Percentiles rank a stretch among this genome's conserved stretches.
Conservation (phyloP, 2,888 invertebrate genomes). For the Brachypalpus laphriformis region DNA sequence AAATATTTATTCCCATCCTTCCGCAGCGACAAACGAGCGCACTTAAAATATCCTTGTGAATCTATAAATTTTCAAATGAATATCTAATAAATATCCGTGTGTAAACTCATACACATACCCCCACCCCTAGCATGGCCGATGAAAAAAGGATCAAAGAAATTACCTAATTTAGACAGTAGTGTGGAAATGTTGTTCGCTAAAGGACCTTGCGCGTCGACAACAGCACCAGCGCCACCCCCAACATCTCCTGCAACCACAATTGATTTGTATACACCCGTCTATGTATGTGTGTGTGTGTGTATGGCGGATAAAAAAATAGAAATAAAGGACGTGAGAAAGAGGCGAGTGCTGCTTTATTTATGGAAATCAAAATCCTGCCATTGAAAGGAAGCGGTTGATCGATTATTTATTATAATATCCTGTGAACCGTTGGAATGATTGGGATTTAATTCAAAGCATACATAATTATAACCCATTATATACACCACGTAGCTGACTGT, state of each 20-base stretch:
- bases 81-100: slow-evolving; percentile 17
- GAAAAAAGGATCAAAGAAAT: slow-evolving; percentile 53
- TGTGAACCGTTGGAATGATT: slow-evolving; percentile 28
- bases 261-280: neutral
- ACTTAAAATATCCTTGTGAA: slow-evolving; percentile 25
- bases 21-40: neutral
- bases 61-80: slow-evolving; percentile 33
- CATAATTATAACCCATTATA: slow-evolving; percentile 28
- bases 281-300: neutral
- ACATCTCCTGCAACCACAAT: neutral
- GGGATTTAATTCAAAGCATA: slow-evolving; percentile 7
- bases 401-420: slow-evolving; percentile 60
- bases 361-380: slow-evolving; percentile 55
- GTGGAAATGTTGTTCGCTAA: slow-evolving; percentile 1
- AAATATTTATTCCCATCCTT: slow-evolving; percentile 22
- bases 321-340: slow-evolving; percentile 7
- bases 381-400: slow-evolving; percentile 41
- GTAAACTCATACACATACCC: neutral
- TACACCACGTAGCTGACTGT: neutral
- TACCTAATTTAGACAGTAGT: slow-evolving; percentile 27
- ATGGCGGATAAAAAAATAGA: neutral
- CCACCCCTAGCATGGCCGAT: neutral
- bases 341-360: slow-evolving; percentile 33
- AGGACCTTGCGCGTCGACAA: neutral
- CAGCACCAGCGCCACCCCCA: neutral